Evolutionary conservation across 1,140 invertebrate species (phyloP).

Genomic region (Drosophila sturtevanti): DNA sequence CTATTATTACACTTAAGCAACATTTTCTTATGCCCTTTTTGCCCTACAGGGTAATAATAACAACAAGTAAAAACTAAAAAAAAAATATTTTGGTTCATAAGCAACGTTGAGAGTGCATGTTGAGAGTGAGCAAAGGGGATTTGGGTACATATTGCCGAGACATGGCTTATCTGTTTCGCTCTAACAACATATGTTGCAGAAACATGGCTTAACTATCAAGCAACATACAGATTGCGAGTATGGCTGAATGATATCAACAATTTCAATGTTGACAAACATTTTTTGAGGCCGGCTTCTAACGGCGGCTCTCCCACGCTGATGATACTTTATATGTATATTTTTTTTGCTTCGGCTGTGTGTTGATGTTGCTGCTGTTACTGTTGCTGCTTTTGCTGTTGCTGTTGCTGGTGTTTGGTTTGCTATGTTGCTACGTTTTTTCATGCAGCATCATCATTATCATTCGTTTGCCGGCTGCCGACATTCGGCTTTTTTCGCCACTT

Average conservation of each 20-base stretch:
- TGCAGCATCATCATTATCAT: slow-evolving; percentile 19
- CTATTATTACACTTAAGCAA: too few species aligned
- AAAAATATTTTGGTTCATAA: neutral
- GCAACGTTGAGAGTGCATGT: too few species aligned
- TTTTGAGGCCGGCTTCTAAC: slow-evolving; percentile 2
- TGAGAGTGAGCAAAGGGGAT: slow-evolving; percentile 15
- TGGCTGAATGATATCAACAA: slow-evolving; percentile 1
- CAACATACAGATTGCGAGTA: neutral
- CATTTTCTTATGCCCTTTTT: neutral
- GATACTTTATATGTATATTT: too few species aligned
- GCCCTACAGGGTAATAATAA: neutral
- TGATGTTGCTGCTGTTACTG: neutral
- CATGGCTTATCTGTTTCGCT: neutral
- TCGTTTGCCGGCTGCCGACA: slow-evolving; percentile 21
- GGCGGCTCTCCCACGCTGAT: neutral
- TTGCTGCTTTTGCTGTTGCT: neutral
- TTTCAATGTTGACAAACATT: slow-evolving; percentile 8
- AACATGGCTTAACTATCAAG: neutral
- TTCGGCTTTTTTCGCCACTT: slow-evolving; percentile 53
- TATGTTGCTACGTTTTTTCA: slow-evolving; percentile 22
- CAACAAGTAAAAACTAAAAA: neutral
- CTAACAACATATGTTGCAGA: slow-evolving; percentile 1
- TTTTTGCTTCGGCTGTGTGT: too few species aligned
- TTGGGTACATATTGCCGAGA: slow-evolving; percentile 24
- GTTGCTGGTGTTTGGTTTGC: neutral